Conservation (phyloP, 1,140 invertebrate species). For the Spodoptera frugiperda region DNA sequence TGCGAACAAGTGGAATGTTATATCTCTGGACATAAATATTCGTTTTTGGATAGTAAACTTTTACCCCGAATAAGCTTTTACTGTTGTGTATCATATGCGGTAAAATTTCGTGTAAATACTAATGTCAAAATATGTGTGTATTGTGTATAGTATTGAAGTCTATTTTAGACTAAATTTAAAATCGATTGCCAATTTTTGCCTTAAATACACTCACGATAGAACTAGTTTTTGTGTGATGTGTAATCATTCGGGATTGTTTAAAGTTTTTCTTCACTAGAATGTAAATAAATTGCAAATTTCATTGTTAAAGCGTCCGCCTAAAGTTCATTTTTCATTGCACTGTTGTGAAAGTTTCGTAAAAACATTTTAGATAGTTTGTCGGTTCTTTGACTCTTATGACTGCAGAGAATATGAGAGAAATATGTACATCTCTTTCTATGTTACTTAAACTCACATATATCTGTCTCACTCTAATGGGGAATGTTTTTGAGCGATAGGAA, state of each 20-base stretch:
- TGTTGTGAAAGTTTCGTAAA: not conserved
- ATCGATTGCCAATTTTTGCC: slow-evolving; percentile 42
- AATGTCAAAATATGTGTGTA: not conserved
- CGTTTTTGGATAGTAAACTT: not conserved
- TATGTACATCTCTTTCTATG: no score
- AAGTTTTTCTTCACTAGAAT: slow-evolving; percentile 23
- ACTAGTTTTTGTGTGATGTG: slow-evolving; percentile 13
- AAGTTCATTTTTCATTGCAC: slow-evolving; percentile 36
- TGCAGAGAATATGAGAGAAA: no score
- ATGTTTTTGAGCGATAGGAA: no score
- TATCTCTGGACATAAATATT: slow-evolving; percentile 4
- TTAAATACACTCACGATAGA: slow-evolving; percentile 28
- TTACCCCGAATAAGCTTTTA: slow-evolving; percentile 23
- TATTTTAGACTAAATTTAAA: slow-evolving; percentile 22
- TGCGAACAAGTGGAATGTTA: no score
- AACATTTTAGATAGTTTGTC: not conserved
- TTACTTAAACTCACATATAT: no score
- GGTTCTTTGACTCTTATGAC: no score
- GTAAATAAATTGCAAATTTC: slow-evolving; percentile 33
- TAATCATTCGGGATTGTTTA: slow-evolving; percentile 7
- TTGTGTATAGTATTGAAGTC: slow-evolving; percentile 6
- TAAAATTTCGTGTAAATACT: slow-evolving; percentile 14
- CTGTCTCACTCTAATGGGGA: no score
- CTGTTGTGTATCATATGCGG: slow-evolving; percentile 18
- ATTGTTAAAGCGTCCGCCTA: slow-evolving; percentile 51